Base-by-base conservation (phyloP, 2,888 invertebrate genomes). In the Lasioglossum figueresi region DNA sequence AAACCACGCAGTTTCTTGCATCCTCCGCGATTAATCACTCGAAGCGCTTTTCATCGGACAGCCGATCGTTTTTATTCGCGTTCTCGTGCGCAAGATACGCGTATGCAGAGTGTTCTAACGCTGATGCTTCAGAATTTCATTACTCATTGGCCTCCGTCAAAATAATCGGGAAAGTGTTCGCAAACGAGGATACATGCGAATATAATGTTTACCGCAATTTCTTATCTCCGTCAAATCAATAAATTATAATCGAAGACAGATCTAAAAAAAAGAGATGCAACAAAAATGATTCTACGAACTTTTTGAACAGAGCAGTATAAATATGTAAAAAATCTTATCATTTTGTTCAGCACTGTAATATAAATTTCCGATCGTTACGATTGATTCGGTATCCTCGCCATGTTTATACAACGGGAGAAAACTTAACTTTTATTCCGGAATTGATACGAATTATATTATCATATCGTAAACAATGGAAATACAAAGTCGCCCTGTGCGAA, bases 1-100 rank as follows among this genome's bases (percentile, higher is more conserved):
- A 87, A 90, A 90, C 83, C 90, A 78, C 73, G 89, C 89, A 83
- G 80, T 84, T 90, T 88, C 87, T 90, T 86, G 76, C 80, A 82
- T 80, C 82, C 78, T 80, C 80, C 56, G 80, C 89, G 85, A 89
- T 90, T 90, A 89, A 90, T 90, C 89, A 85, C 76, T 80, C 82
- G 70, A 52, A 85, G 80, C 82, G 85, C 87, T 87, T 88, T 89
- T 85, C 87, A 88, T 87, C 88, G 84, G 31, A 66, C 82, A 66
- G 71, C 73, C 52, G 82, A 88, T 84, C 86, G 88, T 88, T 88
- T 85, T 84, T 83, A 81, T 78, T 70, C 82, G 76, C 45, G 56
- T 78, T 70, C 78, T 56, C 45, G 75, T 10, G 48, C 63, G 31
- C 27, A 48, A 48, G 73, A 73, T 73, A 40, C 56, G 31, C 45